Evolutionary conservation across 1,140 invertebrate species (phyloP), one percentile per base, ranked within the genome.

Genomic region (Drosophila sechellia): DNA sequence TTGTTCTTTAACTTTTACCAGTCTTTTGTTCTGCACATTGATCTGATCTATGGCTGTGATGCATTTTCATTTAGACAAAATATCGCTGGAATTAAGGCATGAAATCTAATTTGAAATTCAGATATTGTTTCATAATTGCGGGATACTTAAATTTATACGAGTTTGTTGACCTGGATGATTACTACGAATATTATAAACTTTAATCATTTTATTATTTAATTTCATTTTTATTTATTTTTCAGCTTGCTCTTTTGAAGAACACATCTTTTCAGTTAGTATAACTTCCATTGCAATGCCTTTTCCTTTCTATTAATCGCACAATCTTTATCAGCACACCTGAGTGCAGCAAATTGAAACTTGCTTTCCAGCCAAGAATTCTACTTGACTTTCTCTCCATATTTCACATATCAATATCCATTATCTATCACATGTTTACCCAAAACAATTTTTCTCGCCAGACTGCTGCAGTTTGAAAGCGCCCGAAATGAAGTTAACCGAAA

Each of bases 391-490:
- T 68, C 64, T 22, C 37, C 59, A 65, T 68, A 64, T 68, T 34
- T 64, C 46, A 68, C 59, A 68, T 68, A 68, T 68, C 64, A 68
- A 64, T 65, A 68, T 12, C 58, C 46, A 68, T 68, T 68, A 68
- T 68, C 64, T 68, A 69, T 56, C 50, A 46, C 61, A 54, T 25
- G 45, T 69, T 54, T 22, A 65, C 15, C 39, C 50, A 57, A 66
- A 49, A 11, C 25, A 70, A 57, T 70, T 57, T 70, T 57, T 68
- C 60, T 34, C 31, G 8, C 52, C 39, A 39, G 42, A 37, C 53
- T 40, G 45, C 53, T 31, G 45, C 34, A 25, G 34, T 12, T 58
- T 34, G 43, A 34, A 22, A 55, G 52, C 39, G 6, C 15, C 20
- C 39, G 27, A 15, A 43, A 40, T 42, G 11, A 48, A 64, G 34